phyloP scores from a whole-genome alignment of 2,888 invertebrate genomes.

The Sarcophaga carnaria region DNA sequence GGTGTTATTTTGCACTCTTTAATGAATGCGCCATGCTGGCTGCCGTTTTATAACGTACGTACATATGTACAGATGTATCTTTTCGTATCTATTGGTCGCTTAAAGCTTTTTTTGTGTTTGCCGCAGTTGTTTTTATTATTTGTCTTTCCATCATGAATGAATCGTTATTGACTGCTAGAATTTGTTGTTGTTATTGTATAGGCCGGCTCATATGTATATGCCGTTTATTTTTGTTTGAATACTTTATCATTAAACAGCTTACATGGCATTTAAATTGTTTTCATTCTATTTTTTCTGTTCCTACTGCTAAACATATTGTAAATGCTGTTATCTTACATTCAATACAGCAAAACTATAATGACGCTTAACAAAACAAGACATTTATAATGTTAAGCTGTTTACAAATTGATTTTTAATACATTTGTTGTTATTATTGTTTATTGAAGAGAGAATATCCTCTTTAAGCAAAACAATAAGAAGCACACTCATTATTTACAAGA shows the following conservation, averaged over 20 bases:
- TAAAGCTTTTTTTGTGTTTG: not conserved
- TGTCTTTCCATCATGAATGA: slow-evolving; percentile 44
- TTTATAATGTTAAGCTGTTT: not conserved
- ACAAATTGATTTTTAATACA: no score
- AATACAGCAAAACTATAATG: slow-evolving; percentile 1
- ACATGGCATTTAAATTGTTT: slow-evolving; percentile 24
- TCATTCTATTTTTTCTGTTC: not conserved
- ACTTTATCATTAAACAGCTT: slow-evolving; percentile 26
- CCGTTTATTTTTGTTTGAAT: not conserved
- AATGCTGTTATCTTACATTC: not conserved
- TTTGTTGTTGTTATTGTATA: slow-evolving; percentile 5
- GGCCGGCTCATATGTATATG: not conserved
- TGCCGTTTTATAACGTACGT: slow-evolving; percentile 20
- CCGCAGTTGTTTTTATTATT: slow-evolving; percentile 2
- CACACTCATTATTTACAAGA: not conserved
- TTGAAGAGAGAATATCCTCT: no score
- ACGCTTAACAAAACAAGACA: not conserved
- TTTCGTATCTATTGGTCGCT: slow-evolving; percentile 19
- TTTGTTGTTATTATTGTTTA: no score
- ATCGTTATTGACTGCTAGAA: slow-evolving; percentile 25
- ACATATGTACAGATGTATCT: no score
- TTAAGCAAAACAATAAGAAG: not conserved
- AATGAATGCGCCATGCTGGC: slow-evolving; percentile 34
- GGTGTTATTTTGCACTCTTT: slow-evolving; percentile 8
- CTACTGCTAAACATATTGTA: not conserved